Percentiles rank a stretch among this genome's conserved stretches.
Conservation (phyloP, 2,113 vertebrate species). For the Empidonax alnorum region DNA sequence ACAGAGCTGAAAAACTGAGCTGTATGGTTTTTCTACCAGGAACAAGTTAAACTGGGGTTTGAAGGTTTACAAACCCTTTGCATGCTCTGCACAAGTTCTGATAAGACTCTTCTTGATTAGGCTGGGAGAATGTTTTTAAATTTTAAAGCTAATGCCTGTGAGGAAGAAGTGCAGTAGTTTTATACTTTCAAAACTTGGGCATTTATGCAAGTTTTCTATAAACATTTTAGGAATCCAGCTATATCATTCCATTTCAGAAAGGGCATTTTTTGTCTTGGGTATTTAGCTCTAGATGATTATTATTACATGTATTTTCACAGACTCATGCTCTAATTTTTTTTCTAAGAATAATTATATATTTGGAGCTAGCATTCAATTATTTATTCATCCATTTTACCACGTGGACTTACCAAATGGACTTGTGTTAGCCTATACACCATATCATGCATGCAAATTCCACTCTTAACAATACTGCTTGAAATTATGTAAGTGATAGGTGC, state of each 20-base stretch:
- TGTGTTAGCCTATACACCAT: constrained; percentile 42
- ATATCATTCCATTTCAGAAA: constrained; percentile 1
- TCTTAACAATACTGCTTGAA: constrained; percentile 55
- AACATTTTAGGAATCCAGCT: constrained; percentile 2
- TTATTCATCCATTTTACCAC: constrained; percentile 61
- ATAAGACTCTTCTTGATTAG: neutral
- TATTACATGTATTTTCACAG: constrained; percentile 45
- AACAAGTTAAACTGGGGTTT: neutral
- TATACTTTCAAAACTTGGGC: neutral
- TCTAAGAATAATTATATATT: constrained; percentile 55
- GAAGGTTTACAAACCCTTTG: constrained; percentile 16
- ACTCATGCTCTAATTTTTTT: constrained; percentile 34
- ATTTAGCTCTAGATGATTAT: constrained; percentile 44
- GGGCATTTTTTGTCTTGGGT: constrained; percentile 7
- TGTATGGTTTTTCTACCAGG: neutral
- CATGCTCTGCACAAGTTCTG: neutral
- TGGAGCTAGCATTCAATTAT: constrained; percentile 55
- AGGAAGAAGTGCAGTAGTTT: neutral
- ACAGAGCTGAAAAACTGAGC: neutral
- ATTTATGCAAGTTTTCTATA: constrained; percentile 9
- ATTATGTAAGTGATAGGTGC: constrained; percentile 65
- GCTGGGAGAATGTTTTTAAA: neutral
- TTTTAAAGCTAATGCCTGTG: neutral
- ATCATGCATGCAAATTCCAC: constrained; percentile 61
- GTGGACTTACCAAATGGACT: constrained; percentile 52